Evolutionary conservation across 2,113 vertebrate species (phyloP).

Genomic region (Manacus vitellinus): DNA sequence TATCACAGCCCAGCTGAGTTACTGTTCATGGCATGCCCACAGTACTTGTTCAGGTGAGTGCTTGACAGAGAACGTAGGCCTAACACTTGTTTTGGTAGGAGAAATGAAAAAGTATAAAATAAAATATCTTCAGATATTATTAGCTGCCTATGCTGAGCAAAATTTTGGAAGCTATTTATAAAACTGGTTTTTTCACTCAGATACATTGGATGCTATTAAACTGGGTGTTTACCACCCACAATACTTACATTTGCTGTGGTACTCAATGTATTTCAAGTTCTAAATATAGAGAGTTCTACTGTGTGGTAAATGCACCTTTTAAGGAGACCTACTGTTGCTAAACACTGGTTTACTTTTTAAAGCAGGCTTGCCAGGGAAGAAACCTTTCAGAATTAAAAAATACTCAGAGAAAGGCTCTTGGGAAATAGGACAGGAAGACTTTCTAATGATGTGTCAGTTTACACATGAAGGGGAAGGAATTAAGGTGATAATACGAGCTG

Average conservation of each 20-base stretch:
- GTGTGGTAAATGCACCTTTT: conserved; percentile 36
- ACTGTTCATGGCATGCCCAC: not conserved
- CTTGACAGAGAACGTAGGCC: not conserved
- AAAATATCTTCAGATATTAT: not conserved
- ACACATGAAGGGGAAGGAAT: not conserved
- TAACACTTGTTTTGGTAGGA: not conserved
- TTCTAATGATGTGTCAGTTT: not conserved
- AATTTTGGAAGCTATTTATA: conserved; percentile 29
- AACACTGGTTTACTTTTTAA: conserved; percentile 19
- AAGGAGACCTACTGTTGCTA: conserved; percentile 23
- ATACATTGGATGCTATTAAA: not conserved
- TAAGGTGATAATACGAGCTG: not conserved
- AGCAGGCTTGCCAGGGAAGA: not conserved
- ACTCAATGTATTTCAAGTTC: not conserved
- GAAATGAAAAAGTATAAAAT: not conserved
- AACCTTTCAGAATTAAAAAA: not conserved
- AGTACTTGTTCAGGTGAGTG: not conserved
- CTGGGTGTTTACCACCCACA: conserved; percentile 33
- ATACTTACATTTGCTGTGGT: not conserved
- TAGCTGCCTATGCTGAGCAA: not conserved
- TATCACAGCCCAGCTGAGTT: not conserved
- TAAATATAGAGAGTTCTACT: conserved; percentile 22
- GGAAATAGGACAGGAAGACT: not conserved
- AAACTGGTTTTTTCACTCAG: not conserved
- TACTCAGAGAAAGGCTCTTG: not conserved